Evolutionary conservation across 2,797 vertebrate species (phyloP), one percentile per base, ranked within the genome.

Genomic region (Enteromius radiatus): DNA sequence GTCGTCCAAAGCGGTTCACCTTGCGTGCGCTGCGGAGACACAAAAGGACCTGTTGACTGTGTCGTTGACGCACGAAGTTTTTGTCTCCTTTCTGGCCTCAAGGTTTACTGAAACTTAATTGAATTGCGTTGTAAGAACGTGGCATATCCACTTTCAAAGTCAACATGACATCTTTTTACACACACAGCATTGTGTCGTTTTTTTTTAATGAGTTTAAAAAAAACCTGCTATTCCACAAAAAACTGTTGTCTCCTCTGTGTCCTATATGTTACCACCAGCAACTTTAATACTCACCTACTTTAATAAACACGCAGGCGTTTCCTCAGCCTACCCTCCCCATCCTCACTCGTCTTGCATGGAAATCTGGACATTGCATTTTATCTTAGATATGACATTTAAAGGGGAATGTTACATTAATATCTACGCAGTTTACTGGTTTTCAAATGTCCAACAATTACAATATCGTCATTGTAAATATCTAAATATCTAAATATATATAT

Each of bases 101-200:
- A 61, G 81, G 52, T 77, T 78, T 49, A 63, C 12, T 82, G 73
- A 68, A 82, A 76, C 49, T 12, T 47, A 76, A 59, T 59, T 75
- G 45, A 76, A 82, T 23, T 67, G 71, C n/a, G 80, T 45, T 65
- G 17, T 31, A 43, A 75, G 61, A 70, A 47, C 65, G 49, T 47
- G 4, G 14, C 38, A 70, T 76, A 78, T 83, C 74, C 15, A 56
- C n/a, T 83, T 83, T 63, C 81, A 83, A 70, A 77, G 65, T 83
- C 52, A 78, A 83, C 52, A 82, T 59, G 5, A 33, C 74, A 47
- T 78, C 19, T 76, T 82, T 76, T 56, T 56, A n/a, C 38, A 33
- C 47, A 31, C 61, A 82, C 45, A 21, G 59, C 73, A 68, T 82
- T 68, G 26, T 82, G 11, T 31, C 59, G 31, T n/a, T 23, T 41